These are phyloP conservation scores for Alectoris magna DNA, from an alignment of 2,797 vertebrate genomes.

Conservation along the genomic window DNA sequence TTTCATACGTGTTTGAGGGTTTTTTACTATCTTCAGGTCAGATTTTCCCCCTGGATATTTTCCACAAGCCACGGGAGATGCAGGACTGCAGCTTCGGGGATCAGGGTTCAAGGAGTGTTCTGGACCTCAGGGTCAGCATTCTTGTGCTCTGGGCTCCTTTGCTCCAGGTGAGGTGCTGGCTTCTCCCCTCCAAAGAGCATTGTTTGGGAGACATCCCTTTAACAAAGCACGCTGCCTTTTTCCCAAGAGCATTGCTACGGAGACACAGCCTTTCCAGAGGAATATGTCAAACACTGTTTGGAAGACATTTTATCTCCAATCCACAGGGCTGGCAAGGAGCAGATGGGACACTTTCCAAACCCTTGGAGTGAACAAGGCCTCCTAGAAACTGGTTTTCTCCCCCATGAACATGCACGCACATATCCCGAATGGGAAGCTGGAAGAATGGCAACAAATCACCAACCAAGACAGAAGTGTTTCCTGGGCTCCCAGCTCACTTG, in stretches of 20 bases:
- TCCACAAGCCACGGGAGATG: neutral
- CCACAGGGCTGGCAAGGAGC: neutral
- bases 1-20: neutral
- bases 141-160: neutral
- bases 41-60: neutral
- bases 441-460: neutral
- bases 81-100: rapidly evolving
- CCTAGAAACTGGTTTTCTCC: neutral
- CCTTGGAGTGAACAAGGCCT: neutral
- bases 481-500: neutral
- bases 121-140: rapidly evolving
- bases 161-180: neutral
- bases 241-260: conserved; percentile 14
- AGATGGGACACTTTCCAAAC: neutral
- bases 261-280: neutral
- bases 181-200: neutral
- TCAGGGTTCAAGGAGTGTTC: rapidly evolving
- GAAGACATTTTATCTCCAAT: neutral
- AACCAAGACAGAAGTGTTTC: neutral
- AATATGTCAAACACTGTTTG: neutral
- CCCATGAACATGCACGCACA: rapidly evolving
- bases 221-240: neutral
- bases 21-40: neutral
- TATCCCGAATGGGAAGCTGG: neutral
- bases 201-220: neutral